phyloP scores from a whole-genome alignment of 2,797 vertebrate genomes.

The Tympanoctomys barrerae region DNA sequence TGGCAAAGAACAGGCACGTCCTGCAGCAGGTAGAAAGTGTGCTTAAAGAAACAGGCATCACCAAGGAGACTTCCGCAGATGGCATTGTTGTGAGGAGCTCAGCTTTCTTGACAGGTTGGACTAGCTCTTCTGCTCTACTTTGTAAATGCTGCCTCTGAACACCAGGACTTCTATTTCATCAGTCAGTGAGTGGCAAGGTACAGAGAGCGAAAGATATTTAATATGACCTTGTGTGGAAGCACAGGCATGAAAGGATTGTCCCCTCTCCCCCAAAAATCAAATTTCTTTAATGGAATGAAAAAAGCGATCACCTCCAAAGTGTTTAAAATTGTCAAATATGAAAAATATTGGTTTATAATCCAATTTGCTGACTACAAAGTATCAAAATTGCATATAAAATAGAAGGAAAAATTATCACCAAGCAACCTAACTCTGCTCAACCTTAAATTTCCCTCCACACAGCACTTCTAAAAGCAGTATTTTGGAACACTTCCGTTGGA shows the following conservation, averaged over 20 bases:
- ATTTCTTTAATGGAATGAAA: constrained; percentile 3
- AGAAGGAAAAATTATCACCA: not conserved
- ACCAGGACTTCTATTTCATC: not conserved
- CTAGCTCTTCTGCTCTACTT: not conserved
- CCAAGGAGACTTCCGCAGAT: not conserved
- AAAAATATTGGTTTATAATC: constrained; percentile 42
- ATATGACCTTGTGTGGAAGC: not conserved
- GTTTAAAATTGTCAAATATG: not conserved
- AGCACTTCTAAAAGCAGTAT: constrained; percentile 15
- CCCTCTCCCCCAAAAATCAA: not conserved
- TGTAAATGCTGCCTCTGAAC: not conserved
- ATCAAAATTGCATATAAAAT: not conserved
- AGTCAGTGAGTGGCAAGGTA: constrained; percentile 5
- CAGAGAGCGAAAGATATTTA: not conserved
- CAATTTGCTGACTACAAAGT: not conserved
- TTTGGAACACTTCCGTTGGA: not conserved
- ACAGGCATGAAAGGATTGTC: not conserved
- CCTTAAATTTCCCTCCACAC: constrained; percentile 14
- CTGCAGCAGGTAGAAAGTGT: not conserved
- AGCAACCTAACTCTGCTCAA: constrained; percentile 1
- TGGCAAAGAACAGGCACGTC: not conserved
- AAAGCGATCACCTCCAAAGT: not conserved
- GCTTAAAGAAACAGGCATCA: not conserved
- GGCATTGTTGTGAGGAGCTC: not conserved
- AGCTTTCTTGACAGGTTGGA: not conserved